Evolutionary conservation across 2,113 vertebrate species (phyloP).

Genomic region (Catharus fuscescens): DNA sequence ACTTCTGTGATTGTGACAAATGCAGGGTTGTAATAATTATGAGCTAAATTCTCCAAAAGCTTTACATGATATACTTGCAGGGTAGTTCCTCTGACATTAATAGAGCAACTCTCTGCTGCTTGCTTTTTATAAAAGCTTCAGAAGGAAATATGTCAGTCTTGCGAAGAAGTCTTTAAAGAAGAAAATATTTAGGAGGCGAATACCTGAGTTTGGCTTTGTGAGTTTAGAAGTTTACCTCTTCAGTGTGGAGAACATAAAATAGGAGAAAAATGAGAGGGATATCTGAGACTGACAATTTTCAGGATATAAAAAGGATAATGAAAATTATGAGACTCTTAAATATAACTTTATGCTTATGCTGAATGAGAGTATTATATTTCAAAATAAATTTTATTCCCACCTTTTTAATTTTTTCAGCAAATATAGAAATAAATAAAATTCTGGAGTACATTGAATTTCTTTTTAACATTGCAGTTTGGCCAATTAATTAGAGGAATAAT

Average conservation of each 20-base stretch:
- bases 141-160: background rate
- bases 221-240: background rate
- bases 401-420: background rate
- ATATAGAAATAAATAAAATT: background rate
- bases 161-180: background rate
- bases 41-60: background rate
- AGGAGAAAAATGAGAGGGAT: background rate
- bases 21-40: background rate
- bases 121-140: background rate
- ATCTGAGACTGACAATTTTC: background rate
- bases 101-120: background rate
- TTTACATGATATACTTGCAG: background rate
- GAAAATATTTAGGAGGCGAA: background rate
- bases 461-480: background rate
- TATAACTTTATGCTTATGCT: background rate
- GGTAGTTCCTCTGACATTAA: background rate
- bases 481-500: background rate
- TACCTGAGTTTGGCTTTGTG: background rate
- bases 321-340: background rate
- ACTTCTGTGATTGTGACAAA: background rate
- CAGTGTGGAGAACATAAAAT: background rate
- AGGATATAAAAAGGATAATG: background rate
- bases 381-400: background rate
- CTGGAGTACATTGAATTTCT: background rate
- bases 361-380: background rate